Base-by-base conservation (phyloP, 2,888 invertebrate species). In the Theretra japonica region DNA sequence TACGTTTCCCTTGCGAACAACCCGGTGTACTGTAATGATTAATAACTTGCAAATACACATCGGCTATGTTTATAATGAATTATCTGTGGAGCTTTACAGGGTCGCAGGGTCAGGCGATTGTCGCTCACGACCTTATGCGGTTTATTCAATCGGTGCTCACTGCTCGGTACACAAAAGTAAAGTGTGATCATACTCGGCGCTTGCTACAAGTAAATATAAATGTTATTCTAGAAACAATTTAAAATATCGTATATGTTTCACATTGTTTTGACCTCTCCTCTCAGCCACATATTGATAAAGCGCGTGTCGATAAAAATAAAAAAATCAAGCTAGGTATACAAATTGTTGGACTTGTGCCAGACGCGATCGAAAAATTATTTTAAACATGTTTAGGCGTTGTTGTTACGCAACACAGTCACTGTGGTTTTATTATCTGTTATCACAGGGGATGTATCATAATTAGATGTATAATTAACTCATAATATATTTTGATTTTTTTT, bases 321-420 rank as follows among this genome's bases (percentile, higher is more conserved):
- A 75, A 75, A 65, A 74, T 60, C 33, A 50, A 72, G 71, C 72
- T 73, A 76, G 74, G 75, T 80, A 75, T 57, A 70, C 73, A 77
- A 74, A 76, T 73, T 72, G 58, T 75, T 86, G 86, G 84, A 72
- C 70, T 60, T 71, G 30, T 77, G 86, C 88, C 88, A 88, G 79
- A 53, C 59, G n/a, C n/a, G 25, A n/a, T 21, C 41, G 50, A 19
- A 41, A 28, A 60, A 30, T 30, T 21, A 60, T 70, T 70, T 50
- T 25, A 28, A n/a, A 48, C n/a, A 30, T 62, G 19, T 53, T 28
- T 23, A 59, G 25, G n/a, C 28, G 50, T 53, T n/a, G 21, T 48
- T 23, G 23, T 53, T 60, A 19, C 17, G 57, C 53, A 56, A 53
- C 11, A 21, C 21, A n/a, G 30, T 23, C 5, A 53, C 53, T 48